Evolutionary conservation across 1,140 invertebrate genomes (phyloP).

Genomic region (Saccostrea echinata): DNA sequence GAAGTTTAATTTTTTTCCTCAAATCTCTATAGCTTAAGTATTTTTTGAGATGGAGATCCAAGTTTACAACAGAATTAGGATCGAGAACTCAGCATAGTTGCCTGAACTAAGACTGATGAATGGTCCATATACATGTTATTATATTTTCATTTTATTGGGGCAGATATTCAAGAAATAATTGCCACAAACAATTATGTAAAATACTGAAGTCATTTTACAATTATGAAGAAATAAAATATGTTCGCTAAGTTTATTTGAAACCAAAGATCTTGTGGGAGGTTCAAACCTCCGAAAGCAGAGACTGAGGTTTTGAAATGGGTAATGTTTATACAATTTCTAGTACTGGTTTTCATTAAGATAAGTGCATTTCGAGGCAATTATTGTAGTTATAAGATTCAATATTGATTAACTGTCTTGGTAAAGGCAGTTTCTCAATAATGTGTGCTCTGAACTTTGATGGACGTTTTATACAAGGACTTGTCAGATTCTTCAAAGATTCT

Average conservation of each 20-base stretch:
- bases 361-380: constrained; percentile 33
- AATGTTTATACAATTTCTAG: constrained; percentile 27
- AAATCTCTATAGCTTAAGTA: too few species aligned
- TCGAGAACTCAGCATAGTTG: too few species aligned
- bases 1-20: too few species aligned
- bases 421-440: not conserved
- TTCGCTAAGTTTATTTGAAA: not conserved
- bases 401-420: constrained; percentile 24
- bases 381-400: constrained; percentile 23
- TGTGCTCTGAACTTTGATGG: constrained; percentile 34
- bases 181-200: too few species aligned
- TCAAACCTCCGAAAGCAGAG: not conserved
- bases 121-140: too few species aligned
- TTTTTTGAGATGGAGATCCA: too few species aligned
- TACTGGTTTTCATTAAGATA: constrained; percentile 35
- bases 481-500: constrained; percentile 30
- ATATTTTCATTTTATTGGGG: too few species aligned
- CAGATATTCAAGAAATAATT: too few species aligned
- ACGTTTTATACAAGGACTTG: not conserved
- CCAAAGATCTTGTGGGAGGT: not conserved
- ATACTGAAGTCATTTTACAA: too few species aligned
- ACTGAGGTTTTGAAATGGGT: not conserved
- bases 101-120: too few species aligned
- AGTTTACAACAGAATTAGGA: too few species aligned
- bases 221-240: not conserved